A percentile compares a stretch with the other conserved stretches of the same genome.
phyloP scores from a whole-genome alignment of 2,888 invertebrate species.

The Sphinx pinastri region DNA sequence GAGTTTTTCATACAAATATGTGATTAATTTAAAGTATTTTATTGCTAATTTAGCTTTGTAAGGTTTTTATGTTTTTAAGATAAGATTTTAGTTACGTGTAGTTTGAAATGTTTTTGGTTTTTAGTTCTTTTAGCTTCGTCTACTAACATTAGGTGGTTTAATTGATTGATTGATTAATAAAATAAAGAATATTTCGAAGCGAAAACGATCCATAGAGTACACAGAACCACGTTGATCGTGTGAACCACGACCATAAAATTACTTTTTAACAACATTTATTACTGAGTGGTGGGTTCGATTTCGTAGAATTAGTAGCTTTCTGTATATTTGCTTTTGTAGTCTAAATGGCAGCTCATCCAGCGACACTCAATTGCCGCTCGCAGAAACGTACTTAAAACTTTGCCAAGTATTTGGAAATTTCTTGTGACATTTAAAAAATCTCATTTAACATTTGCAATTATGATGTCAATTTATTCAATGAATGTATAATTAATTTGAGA shows the following conservation, averaged over 20 bases:
- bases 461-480: conserved; percentile 42
- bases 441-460: conserved; percentile 17
- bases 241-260: background rate
- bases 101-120: conserved; percentile 19
- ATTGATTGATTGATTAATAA: conserved; percentile 17
- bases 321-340: background rate
- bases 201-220: background rate
- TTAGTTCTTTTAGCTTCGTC: conserved; percentile 16
- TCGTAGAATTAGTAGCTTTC: background rate
- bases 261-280: background rate
- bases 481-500: conserved; percentile 51
- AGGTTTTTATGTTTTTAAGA: conserved; percentile 33
- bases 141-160: conserved; percentile 25
- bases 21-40: conserved; percentile 40
- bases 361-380: no score
- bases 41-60: conserved; percentile 27
- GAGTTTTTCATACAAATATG: conserved; percentile 32
- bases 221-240: conserved; percentile 14
- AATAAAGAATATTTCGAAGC: background rate
- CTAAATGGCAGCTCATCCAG: conserved; percentile 6
- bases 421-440: background rate
- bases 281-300: background rate
- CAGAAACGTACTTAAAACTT: conserved; percentile 8
- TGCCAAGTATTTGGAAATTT: background rate
- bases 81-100: conserved; percentile 22